phyloP scores from a whole-genome alignment of 2,113 vertebrate species.

The Heptranchias perlo region DNA sequence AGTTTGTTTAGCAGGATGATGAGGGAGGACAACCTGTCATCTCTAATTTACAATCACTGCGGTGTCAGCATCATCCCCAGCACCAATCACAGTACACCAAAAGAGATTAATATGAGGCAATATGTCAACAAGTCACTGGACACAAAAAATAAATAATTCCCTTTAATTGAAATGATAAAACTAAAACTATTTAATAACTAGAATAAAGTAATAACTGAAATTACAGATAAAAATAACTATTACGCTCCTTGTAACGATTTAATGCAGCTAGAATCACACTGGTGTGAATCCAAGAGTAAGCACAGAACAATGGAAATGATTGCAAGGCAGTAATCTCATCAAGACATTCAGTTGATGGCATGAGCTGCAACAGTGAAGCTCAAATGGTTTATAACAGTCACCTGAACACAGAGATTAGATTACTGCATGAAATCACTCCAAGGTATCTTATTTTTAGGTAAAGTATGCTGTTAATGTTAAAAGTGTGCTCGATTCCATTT shows the following conservation, averaged over 20 bases:
- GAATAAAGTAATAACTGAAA: background rate
- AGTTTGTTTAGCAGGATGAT: background rate
- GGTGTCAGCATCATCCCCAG: background rate
- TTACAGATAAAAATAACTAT: background rate
- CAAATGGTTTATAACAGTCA: background rate
- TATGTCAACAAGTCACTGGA: background rate
- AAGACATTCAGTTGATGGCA: background rate
- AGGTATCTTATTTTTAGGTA: constrained; percentile 2
- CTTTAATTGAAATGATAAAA: background rate
- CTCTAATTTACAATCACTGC: background rate
- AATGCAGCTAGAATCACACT: background rate
- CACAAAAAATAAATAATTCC: background rate
- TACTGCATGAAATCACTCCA: background rate
- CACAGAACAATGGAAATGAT: constrained; percentile 26
- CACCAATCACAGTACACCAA: background rate
- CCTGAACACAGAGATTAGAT: background rate
- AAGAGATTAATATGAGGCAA: background rate
- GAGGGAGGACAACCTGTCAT: background rate
- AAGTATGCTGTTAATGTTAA: background rate
- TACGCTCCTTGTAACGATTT: background rate
- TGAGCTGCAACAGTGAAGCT: background rate
- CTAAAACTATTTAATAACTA: background rate
- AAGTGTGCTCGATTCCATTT: background rate
- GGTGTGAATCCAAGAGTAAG: background rate
- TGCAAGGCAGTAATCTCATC: constrained; percentile 13